Evolutionary conservation across 2,888 invertebrate species (phyloP).

Genomic region (Lingula anatina): DNA sequence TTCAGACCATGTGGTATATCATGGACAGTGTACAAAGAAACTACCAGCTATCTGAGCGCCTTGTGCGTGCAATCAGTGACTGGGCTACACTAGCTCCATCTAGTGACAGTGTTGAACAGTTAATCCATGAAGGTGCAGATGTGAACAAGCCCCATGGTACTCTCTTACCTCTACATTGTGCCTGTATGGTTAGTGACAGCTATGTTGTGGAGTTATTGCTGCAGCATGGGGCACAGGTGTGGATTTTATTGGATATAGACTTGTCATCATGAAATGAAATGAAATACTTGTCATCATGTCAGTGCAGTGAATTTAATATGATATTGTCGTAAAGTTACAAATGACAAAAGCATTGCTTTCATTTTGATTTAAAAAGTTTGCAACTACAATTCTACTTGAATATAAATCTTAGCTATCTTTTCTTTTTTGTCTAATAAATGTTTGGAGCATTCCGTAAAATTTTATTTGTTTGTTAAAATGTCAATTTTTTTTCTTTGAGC

Average conservation of each 20-base stretch:
- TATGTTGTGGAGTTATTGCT: slow-evolving; percentile 32
- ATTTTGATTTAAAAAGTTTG: too few relatives aligned
- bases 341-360: too few relatives aligned
- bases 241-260: not conserved
- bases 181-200: slow-evolving; percentile 47
- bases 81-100: slow-evolving; percentile 26
- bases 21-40: slow-evolving; percentile 42
- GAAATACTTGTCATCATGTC: too few relatives aligned
- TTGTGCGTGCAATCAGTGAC: slow-evolving; percentile 43
- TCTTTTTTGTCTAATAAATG: too few relatives aligned
- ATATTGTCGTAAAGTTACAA: too few relatives aligned
- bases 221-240: slow-evolving; percentile 41
- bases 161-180: slow-evolving; percentile 47
- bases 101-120: slow-evolving; percentile 34
- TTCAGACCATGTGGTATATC: slow-evolving; percentile 47
- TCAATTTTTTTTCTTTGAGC: too few relatives aligned
- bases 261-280: not conserved
- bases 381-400: too few relatives aligned
- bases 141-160: slow-evolving; percentile 48
- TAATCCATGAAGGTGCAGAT: slow-evolving; percentile 44
- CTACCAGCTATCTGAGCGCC: slow-evolving; percentile 42
- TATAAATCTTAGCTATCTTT: too few relatives aligned
- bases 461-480: too few relatives aligned
- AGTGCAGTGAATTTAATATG: too few relatives aligned
- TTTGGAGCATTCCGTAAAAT: too few relatives aligned